These are phyloP conservation scores for Drosophila sordidapex DNA, from an alignment of 2,888 invertebrate species.

Conservation along the genomic window DNA sequence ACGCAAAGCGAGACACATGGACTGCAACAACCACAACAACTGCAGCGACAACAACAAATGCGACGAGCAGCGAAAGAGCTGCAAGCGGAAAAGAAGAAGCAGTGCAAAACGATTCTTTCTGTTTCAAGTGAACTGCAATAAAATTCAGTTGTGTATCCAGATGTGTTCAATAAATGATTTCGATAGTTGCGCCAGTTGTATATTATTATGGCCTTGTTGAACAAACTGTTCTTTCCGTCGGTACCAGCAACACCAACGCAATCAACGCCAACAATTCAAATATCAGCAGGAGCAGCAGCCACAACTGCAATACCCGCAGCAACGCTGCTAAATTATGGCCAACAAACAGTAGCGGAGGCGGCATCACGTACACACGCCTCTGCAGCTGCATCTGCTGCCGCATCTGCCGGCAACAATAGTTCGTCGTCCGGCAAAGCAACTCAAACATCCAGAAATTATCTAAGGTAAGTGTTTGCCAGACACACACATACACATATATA, in stretches of 20 bases:
- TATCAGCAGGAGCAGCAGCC: slow-evolving; percentile 6
- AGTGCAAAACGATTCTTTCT: slow-evolving; percentile 42
- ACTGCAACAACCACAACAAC: slow-evolving; percentile 18
- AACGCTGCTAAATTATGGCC: slow-evolving; percentile 56
- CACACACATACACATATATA: slow-evolving; percentile 11
- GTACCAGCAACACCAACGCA: slow-evolving; percentile 84
- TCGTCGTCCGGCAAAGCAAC: slow-evolving; percentile 77
- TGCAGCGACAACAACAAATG: slow-evolving; percentile 9
- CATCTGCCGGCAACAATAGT: slow-evolving; percentile 57
- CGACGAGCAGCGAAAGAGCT: slow-evolving; percentile 22
- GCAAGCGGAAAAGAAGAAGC: slow-evolving; percentile 38
- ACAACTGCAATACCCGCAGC: neutral
- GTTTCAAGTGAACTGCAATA: slow-evolving; percentile 56
- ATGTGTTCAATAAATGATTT: slow-evolving; percentile 78
- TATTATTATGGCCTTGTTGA: slow-evolving; percentile 89
- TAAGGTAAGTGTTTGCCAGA: slow-evolving; percentile 80
- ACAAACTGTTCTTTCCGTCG: slow-evolving; percentile 88
- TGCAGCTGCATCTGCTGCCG: slow-evolving; percentile 32
- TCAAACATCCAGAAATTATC: slow-evolving; percentile 83
- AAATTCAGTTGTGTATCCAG: slow-evolving; percentile 62
- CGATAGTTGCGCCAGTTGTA: slow-evolving; percentile 61
- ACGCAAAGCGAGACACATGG: slow-evolving; percentile 31
- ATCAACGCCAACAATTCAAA: slow-evolving; percentile 46
- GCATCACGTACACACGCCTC: slow-evolving; percentile 67
- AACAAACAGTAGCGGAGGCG: slow-evolving; percentile 62